phyloP scores from a whole-genome alignment of 2,888 invertebrate genomes.

The Thera britannica region DNA sequence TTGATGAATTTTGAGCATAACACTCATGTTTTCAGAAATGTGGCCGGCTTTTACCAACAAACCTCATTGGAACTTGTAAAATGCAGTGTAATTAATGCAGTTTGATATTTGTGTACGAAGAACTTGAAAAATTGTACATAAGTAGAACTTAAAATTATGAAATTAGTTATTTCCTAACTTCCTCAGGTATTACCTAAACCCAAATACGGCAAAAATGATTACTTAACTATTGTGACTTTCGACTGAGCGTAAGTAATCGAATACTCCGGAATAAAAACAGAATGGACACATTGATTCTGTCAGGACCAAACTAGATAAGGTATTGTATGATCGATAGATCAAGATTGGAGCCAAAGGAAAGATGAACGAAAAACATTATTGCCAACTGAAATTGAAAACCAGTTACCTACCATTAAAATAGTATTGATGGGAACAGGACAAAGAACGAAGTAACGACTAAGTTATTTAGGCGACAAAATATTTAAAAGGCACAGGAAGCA shows the following conservation, averaged over 20 bases:
- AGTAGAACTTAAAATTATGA: neutral
- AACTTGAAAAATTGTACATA: neutral
- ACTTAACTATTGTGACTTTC: neutral
- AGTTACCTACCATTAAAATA: slow-evolving; percentile 1
- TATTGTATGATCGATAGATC: too few relatives aligned
- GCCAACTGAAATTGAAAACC: neutral
- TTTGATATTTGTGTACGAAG: neutral
- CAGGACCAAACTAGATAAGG: neutral
- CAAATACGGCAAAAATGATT: slow-evolving; percentile 1
- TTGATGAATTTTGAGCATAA: slow-evolving; percentile 69
- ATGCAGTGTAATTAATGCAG: slow-evolving; percentile 25
- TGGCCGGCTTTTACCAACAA: slow-evolving; percentile 54
- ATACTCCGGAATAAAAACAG: slow-evolving; percentile 1
- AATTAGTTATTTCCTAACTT: neutral
- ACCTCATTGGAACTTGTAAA: slow-evolving; percentile 43
- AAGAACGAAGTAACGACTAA: slow-evolving; percentile 2
- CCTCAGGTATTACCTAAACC: slow-evolving; percentile 2
- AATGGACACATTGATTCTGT: neutral
- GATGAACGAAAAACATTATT: neutral
- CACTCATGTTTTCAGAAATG: slow-evolving; percentile 73
- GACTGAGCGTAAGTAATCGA: neutral
- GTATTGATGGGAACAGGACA: neutral
- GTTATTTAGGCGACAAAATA: slow-evolving; percentile 20
- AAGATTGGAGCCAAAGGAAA: neutral
- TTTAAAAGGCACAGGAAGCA: slow-evolving; percentile 51